Base-by-base conservation (phyloP, 53 echinoderm and acorn worm genomes). In the Apostichopus leukothele region DNA sequence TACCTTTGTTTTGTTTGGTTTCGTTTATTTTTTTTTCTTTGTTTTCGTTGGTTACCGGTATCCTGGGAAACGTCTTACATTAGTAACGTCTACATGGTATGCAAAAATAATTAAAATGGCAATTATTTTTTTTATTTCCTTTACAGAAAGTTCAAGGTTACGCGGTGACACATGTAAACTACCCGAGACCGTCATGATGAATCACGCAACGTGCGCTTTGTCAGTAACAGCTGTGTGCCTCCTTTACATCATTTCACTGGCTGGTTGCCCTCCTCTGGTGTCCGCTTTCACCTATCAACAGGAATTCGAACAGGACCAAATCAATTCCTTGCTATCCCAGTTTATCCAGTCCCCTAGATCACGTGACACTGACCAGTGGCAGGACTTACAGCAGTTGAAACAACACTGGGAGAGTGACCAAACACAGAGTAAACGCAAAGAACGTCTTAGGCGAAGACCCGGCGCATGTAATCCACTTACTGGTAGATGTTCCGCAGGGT, bases 171-270 rank as follows among this genome's bases (percentile, higher is more conserved):
- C 39, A 39, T 39, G 39, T 39, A 39, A 39, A 39, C 39, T 39
- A 39, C 3, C 39, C 39, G 39, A 39, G 39, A 39, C 39, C 39
- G 39, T 39, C 39, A 71, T 18, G 20, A 71, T 71, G 71, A 71
- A 71, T 19, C n/a, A 71, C 18, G 71, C 18, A 19, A 71, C 18
- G 71, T 71, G 6, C 20, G 18, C 71, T n/a, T 71, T 19, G 71
- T 71, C 71, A 19, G 71, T 59, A 81, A n/a, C 22, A 57, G n/a
- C 19, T 51, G 55, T 81, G 81, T 81, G 81, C 81, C 81, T 81
- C 14, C 7, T 81, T 23, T 81, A 54, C 81, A 18, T 52, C 59
- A 59, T 81, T 52, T 81, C 55, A 18, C 51, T 81, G 9, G 16
- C 81, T 5, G 59, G 81, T 81, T 81, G 59, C 81, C 81, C 81